These are phyloP conservation scores for Paramormyrops kingsleyae DNA, from an alignment of 2,113 vertebrate genomes.

Conservation along the genomic window DNA sequence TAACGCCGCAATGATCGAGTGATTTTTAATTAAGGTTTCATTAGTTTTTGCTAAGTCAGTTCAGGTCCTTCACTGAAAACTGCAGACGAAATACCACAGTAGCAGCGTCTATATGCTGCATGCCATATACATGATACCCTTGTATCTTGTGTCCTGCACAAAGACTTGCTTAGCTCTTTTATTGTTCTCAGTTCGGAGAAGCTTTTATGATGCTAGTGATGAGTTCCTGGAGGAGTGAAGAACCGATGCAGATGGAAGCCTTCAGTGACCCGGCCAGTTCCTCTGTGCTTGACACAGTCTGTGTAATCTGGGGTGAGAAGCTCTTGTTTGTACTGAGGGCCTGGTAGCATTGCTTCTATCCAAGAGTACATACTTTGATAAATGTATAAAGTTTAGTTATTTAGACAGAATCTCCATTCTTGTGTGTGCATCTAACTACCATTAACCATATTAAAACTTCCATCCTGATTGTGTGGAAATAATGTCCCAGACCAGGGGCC, in stretches of 20 bases:
- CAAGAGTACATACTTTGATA: not conserved
- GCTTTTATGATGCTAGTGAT: not conserved
- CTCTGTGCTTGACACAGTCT: slow-evolving; percentile 21
- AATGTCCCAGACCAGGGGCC: not conserved
- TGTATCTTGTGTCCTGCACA: not conserved
- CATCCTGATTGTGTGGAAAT: not conserved
- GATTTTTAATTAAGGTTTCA: not conserved
- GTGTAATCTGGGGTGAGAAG: slow-evolving; percentile 39
- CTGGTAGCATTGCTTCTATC: not conserved
- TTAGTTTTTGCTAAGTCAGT: not conserved
- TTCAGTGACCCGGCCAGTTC: slow-evolving; percentile 27
- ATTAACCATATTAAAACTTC: not conserved
- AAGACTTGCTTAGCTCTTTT: not conserved
- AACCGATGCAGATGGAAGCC: not conserved
- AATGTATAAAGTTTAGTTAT: not conserved
- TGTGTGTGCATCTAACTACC: not conserved
- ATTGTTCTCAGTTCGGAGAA: not conserved
- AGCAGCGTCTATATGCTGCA: not conserved
- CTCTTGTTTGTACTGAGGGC: not conserved
- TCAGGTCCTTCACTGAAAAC: not conserved
- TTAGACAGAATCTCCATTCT: not conserved
- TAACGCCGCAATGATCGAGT: not conserved
- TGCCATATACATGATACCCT: not conserved
- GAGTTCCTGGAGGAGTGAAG: not conserved
- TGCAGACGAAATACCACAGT: not conserved